These are phyloP conservation scores for Tapera naevia DNA, from an alignment of 2,797 vertebrate genomes.

Conservation along the genomic window DNA sequence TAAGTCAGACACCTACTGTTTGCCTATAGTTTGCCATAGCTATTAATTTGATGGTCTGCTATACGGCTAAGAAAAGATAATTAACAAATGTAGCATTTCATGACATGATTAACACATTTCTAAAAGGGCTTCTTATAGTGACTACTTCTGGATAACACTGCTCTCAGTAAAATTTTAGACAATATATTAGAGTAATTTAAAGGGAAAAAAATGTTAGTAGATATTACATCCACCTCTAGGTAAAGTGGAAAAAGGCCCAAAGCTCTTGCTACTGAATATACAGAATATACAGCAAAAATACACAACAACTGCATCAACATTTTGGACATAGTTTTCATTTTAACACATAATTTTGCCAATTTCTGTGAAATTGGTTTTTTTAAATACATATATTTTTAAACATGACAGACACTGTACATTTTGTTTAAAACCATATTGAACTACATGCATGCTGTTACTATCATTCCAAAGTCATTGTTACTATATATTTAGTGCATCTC, in stretches of 20 bases:
- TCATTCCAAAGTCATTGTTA: neutral
- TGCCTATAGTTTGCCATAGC: conserved; percentile 16
- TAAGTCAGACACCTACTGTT: conserved; percentile 53
- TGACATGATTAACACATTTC: neutral
- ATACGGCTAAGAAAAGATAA: neutral
- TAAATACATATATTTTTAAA: neutral
- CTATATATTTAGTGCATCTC: neutral
- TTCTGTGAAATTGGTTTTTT: neutral
- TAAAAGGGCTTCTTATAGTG: neutral
- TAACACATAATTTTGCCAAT: neutral
- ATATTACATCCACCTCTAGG: neutral
- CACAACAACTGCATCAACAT: neutral
- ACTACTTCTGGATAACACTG: neutral
- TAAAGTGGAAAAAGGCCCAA: neutral
- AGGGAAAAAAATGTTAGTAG: neutral
- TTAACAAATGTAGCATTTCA: neutral
- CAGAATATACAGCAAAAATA: neutral
- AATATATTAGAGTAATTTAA: neutral
- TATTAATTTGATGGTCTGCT: conserved; percentile 39
- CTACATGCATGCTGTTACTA: neutral
- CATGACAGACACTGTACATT: neutral
- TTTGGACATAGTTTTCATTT: neutral
- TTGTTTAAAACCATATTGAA: neutral
- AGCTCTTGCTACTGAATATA: neutral
- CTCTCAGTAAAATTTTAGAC: neutral